Evolutionary conservation across 1,140 invertebrate genomes (phyloP).

Genomic region (Mizuhopecten yessoensis): DNA sequence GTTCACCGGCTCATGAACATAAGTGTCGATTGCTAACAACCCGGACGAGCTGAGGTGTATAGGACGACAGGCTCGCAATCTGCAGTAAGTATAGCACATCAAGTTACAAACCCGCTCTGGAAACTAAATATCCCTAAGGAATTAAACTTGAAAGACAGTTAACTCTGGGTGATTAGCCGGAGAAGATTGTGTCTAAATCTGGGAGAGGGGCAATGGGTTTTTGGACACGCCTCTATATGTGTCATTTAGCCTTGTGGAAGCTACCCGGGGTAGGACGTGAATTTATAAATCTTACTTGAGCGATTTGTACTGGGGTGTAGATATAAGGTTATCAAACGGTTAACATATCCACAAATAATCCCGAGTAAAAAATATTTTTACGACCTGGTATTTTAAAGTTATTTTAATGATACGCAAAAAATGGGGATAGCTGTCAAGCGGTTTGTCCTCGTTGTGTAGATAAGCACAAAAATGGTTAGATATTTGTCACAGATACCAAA

Average conservation of each 20-base stretch:
- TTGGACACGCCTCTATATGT: not conserved
- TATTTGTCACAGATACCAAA: constrained; percentile 10
- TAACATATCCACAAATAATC: not conserved
- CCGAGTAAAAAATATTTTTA: not conserved
- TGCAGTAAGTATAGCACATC: not conserved
- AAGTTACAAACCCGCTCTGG: not conserved
- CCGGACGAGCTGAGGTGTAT: not conserved
- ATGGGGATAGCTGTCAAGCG: not conserved
- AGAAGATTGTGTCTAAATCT: not conserved
- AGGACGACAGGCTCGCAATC: not conserved
- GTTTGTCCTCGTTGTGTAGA: not conserved
- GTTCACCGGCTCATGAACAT: not conserved
- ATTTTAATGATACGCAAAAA: constrained; percentile 20
- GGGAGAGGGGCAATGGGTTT: not conserved
- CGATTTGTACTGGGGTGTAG: not conserved
- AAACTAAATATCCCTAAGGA: constrained; percentile 7
- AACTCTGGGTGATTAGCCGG: not conserved
- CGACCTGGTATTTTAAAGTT: not conserved
- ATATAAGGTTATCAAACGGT: not conserved
- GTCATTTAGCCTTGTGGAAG: not conserved
- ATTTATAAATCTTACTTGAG: not conserved
- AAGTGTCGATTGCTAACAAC: not conserved
- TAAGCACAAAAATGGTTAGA: not conserved
- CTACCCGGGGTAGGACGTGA: not conserved
- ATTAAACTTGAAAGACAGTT: not conserved